Evolutionary conservation across 1,140 invertebrate species (phyloP).

Genomic region (Sycophaga agraensis): DNA sequence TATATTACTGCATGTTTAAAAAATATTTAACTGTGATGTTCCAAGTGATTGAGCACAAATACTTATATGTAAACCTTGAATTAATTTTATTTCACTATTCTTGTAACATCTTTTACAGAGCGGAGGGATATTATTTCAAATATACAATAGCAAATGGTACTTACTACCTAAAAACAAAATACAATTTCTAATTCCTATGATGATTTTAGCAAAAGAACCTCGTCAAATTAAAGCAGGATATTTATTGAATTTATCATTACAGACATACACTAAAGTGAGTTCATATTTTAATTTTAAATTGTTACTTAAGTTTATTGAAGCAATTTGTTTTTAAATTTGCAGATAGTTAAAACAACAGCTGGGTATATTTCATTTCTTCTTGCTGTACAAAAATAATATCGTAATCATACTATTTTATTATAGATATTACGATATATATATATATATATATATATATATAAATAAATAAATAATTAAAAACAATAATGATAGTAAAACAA

Average conservation of each 20-base stretch:
- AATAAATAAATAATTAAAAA: no score
- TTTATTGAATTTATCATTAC: not conserved
- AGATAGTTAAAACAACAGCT: conserved; percentile 4
- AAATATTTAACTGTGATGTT: no score
- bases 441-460: no score
- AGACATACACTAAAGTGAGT: not conserved
- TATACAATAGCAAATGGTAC: conserved; percentile 12
- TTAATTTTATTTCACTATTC: not conserved
- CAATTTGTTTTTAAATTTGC: not conserved
- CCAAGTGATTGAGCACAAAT: no score
- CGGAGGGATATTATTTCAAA: not conserved
- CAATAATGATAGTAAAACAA: no score
- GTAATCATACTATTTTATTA: no score
- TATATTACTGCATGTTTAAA: no score
- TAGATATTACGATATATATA: no score
- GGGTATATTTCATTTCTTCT: conserved; percentile 15
- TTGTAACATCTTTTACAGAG: conserved; percentile 2
- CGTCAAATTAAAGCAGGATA: conserved; percentile 2
- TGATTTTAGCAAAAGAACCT: not conserved
- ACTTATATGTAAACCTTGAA: no score
- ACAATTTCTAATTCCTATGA: not conserved
- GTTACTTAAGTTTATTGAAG: not conserved
- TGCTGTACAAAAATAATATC: not conserved
- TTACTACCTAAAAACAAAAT: not conserved
- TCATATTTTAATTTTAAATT: not conserved